Conservation (phyloP, 2,797 vertebrate genomes). For the Acipenser transmontanus region DNA sequence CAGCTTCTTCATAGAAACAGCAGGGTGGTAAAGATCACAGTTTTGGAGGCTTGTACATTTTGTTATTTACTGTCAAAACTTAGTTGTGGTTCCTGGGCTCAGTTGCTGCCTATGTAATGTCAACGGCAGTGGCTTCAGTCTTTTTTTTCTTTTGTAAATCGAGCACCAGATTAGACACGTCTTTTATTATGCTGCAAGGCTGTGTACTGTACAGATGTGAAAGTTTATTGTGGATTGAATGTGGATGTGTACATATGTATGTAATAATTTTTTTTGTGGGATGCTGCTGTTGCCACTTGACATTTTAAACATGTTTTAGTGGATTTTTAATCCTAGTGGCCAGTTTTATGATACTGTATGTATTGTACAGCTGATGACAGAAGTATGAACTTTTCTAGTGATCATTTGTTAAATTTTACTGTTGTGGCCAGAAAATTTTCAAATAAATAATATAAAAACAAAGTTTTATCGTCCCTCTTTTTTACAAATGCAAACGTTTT, state of each 20-base stretch:
- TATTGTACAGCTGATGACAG: conserved; percentile 91
- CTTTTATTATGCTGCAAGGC: conserved; percentile 77
- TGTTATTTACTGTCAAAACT: conserved; percentile 24
- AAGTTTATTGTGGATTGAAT: conserved; percentile 69
- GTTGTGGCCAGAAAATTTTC: conserved; percentile 90
- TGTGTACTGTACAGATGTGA: conserved; percentile 83
- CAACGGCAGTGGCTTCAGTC: conserved; percentile 57
- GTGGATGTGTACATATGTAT: conserved; percentile 72
- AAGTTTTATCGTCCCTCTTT: conserved; percentile 52
- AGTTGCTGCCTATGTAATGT: conserved; percentile 53
- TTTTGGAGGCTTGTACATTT: conserved; percentile 63
- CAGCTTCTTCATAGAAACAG: conserved; percentile 39
- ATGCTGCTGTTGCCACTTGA: conserved; percentile 82
- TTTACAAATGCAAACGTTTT: conserved; percentile 18
- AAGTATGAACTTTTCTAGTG: conserved; percentile 84
- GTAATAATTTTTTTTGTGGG: conserved; percentile 49
- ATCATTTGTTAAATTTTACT: conserved; percentile 97
- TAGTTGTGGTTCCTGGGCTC: conserved; percentile 45
- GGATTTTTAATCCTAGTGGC: conserved; percentile 73
- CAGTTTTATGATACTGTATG: conserved; percentile 93
- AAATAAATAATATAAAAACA: conserved; percentile 74
- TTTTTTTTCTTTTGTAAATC: conserved; percentile 44
- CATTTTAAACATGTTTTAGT: conserved; percentile 64
- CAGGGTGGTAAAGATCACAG: conserved; percentile 49
- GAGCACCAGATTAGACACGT: conserved; percentile 70